phyloP scores from a whole-genome alignment of 2,797 vertebrate species.

The Acanthiza pusilla region DNA sequence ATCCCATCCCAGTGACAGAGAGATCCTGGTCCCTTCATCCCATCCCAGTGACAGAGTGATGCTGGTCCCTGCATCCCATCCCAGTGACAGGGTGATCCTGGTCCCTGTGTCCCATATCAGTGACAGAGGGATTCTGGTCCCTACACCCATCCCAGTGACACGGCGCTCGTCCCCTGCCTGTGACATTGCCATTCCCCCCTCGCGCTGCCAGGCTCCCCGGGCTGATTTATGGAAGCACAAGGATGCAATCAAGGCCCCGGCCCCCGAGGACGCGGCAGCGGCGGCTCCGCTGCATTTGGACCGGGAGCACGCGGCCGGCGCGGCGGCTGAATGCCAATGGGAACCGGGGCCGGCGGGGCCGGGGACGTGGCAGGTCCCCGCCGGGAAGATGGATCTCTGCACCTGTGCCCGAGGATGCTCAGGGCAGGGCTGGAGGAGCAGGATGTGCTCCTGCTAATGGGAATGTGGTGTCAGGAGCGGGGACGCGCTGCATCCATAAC shows the following conservation, averaged over 20 bases:
- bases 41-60: no score
- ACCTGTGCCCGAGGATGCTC: not conserved
- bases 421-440: not conserved
- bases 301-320: not conserved
- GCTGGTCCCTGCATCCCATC: no score
- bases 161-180: not conserved
- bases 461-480: not conserved
- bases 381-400: not conserved
- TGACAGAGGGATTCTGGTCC: no score
- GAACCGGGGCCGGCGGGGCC: not conserved
- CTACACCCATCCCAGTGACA: not conserved
- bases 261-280: not conserved
- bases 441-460: accelerated
- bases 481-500: accelerated
- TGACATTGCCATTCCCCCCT: not conserved
- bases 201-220: not conserved
- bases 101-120: no score
- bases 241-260: not conserved
- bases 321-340: not conserved
- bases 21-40: accelerated
- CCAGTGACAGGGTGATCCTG: no score
- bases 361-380: not conserved
- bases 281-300: not conserved
- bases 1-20: accelerated
- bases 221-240: not conserved